Evolutionary conservation across 2,888 invertebrate genomes (phyloP).

Genomic region (Zele albiditarsus): DNA sequence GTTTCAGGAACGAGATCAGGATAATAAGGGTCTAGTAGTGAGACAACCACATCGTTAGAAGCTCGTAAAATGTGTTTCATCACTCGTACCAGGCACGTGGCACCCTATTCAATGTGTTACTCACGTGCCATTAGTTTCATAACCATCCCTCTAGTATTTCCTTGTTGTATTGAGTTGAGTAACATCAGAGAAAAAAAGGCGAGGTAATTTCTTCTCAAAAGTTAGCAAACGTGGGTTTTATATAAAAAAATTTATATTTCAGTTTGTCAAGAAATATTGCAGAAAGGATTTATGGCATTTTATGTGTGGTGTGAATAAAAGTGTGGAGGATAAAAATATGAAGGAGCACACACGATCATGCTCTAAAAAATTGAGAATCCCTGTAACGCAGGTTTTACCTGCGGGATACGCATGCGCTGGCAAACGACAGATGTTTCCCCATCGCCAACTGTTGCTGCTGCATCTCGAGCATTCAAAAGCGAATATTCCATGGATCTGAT

Average conservation of each 20-base stretch:
- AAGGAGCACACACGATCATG: not conserved
- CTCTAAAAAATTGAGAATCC: slow-evolving; percentile 64
- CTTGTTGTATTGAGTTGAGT: not conserved
- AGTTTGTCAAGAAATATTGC: not conserved
- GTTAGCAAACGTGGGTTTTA: not conserved
- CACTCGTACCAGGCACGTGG: slow-evolving; percentile 40
- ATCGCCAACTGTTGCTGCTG: slow-evolving; percentile 69
- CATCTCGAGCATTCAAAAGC: slow-evolving; percentile 48
- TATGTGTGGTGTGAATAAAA: slow-evolving; percentile 27
- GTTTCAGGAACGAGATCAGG: not conserved
- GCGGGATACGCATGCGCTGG: slow-evolving; percentile 61
- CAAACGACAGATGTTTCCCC: slow-evolving; percentile 69
- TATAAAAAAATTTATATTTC: not conserved
- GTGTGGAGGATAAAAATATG: not conserved
- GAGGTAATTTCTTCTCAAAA: not conserved
- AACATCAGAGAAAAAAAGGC: not conserved
- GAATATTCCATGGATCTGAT: slow-evolving; percentile 62
- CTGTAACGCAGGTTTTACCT: slow-evolving; percentile 64
- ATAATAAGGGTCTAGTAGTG: slow-evolving; percentile 23
- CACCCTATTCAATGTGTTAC: slow-evolving; percentile 22
- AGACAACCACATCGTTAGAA: slow-evolving; percentile 50
- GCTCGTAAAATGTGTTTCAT: slow-evolving; percentile 44
- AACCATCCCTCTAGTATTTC: slow-evolving; percentile 6
- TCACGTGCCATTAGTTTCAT: slow-evolving; percentile 25
- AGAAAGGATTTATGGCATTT: slow-evolving; percentile 14